These are phyloP conservation scores for Caerostris darwini DNA, from an alignment of 1,140 invertebrate species.

Conservation along the genomic window DNA sequence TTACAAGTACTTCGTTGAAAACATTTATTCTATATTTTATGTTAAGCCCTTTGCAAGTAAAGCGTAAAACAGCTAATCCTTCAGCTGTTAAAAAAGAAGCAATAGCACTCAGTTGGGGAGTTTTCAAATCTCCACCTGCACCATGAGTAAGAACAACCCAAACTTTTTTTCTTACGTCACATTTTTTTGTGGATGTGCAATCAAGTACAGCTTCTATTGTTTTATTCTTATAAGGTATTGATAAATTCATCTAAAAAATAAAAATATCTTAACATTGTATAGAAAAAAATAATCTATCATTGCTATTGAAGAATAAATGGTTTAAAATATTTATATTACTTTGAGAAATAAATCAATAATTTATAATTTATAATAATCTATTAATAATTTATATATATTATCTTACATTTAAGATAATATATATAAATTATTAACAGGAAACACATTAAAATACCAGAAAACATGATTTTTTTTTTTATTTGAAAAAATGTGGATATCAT, in stretches of 20 bases:
- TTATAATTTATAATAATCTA: too few relatives aligned
- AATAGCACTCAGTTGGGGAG: constrained; percentile 52
- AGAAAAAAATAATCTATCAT: too few relatives aligned
- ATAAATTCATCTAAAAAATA: constrained; percentile 30
- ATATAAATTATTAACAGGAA: too few relatives aligned
- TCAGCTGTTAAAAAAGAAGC: neutral
- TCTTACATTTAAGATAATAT: too few relatives aligned
- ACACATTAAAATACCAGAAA: too few relatives aligned
- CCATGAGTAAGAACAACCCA: constrained; percentile 70
- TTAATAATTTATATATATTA: too few relatives aligned
- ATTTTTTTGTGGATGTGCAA: neutral
- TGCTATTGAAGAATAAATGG: too few relatives aligned
- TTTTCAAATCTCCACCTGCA: constrained; percentile 63
- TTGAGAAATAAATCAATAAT: too few relatives aligned
- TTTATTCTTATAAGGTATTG: constrained; percentile 57
- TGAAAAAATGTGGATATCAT: too few relatives aligned
- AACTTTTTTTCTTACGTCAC: neutral
- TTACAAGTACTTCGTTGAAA: constrained; percentile 46
- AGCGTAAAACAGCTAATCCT: constrained; percentile 40
- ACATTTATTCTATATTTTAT: constrained; percentile 70
- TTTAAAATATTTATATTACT: too few relatives aligned
- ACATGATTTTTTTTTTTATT: too few relatives aligned
- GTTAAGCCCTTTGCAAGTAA: constrained; percentile 69
- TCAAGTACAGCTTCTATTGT: neutral
- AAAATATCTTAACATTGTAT: neutral